These are phyloP conservation scores for Bombus fervidus DNA, from an alignment of 1,140 invertebrate species.

Conservation along the genomic window DNA sequence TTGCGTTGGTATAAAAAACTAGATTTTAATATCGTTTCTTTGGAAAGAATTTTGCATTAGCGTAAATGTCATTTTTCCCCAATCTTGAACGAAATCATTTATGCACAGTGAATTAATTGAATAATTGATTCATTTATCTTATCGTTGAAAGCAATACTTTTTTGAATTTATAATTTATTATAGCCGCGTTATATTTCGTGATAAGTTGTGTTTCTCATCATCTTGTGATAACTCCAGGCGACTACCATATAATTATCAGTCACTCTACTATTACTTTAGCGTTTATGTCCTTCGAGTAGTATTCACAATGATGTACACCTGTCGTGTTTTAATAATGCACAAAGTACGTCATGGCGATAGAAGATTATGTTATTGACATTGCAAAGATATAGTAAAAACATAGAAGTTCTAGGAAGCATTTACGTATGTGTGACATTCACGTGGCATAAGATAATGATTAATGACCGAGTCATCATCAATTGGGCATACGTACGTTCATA, in stretches of 20 bases:
- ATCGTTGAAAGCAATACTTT: not conserved
- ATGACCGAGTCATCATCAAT: not conserved
- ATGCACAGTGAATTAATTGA: not conserved
- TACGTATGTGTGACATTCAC: constrained; percentile 36
- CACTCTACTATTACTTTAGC: not conserved
- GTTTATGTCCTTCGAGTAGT: constrained; percentile 41
- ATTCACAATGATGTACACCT: constrained; percentile 45
- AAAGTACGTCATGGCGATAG: not conserved
- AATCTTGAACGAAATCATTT: not conserved
- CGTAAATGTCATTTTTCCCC: not conserved
- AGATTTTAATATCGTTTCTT: not conserved
- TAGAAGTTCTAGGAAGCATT: constrained; percentile 27
- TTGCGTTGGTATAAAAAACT: too few relatives aligned
- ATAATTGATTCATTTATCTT: not conserved
- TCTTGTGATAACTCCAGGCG: not conserved
- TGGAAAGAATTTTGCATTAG: not conserved
- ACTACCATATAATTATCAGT: not conserved
- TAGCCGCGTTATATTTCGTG: not conserved
- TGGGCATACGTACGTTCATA: not conserved
- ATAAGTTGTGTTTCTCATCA: not conserved
- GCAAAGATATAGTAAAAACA: not conserved
- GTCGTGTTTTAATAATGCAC: constrained; percentile 60
- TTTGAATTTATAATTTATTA: not conserved
- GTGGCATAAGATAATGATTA: constrained; percentile 54
- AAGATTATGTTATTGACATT: constrained; percentile 48